These are phyloP conservation scores for Acutogordius australiensis DNA, from an alignment of 2,888 invertebrate genomes.

Conservation along the genomic window DNA sequence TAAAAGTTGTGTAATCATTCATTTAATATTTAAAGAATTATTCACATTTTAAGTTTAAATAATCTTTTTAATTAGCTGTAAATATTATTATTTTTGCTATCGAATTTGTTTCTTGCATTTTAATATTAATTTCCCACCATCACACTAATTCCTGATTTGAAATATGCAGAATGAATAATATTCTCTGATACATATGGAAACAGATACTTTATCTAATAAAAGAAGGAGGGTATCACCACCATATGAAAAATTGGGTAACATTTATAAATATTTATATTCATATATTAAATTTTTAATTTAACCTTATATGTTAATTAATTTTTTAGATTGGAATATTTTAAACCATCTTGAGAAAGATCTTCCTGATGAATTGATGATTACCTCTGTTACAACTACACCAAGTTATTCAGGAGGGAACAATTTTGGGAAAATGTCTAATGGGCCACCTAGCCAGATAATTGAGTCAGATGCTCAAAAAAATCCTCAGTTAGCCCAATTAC, in stretches of 20 bases:
- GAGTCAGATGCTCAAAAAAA: conserved; percentile 11
- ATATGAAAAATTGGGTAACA: neutral
- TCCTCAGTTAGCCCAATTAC: conserved; percentile 8
- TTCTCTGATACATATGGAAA: no score
- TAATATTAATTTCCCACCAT: no score
- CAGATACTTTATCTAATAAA: conserved; percentile 2
- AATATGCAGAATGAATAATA: no score
- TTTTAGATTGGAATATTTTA: conserved; percentile 11
- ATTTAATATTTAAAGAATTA: no score
- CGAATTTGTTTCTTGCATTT: no score
- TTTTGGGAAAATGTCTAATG: conserved; percentile 6
- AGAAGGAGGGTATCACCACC: neutral
- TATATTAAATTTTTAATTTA: neutral
- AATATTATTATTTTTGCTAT: neutral
- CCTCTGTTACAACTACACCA: neutral
- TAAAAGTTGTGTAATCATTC: no score
- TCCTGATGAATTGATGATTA: conserved; percentile 12
- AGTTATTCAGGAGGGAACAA: neutral
- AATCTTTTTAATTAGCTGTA: neutral
- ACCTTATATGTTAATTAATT: no score
- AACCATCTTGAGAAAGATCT: conserved; percentile 12
- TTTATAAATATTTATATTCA: neutral
- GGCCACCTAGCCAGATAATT: neutral
- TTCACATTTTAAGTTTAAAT: neutral
- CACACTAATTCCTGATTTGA: no score